Base-by-base conservation (phyloP, 2,888 invertebrate genomes). In the Parnassius apollo region DNA sequence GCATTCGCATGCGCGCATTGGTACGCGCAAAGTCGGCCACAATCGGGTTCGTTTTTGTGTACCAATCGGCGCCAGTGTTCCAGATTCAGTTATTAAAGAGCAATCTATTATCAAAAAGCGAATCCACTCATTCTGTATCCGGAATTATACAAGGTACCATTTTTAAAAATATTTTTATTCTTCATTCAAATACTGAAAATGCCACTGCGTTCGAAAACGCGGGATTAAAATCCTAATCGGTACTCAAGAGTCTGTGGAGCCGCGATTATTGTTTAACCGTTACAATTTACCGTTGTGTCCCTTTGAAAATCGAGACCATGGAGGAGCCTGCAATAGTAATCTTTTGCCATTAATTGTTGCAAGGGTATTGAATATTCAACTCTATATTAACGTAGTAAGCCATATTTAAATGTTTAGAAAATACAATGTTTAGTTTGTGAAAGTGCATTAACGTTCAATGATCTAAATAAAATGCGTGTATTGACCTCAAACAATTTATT, bases 271-370 rank as follows among this genome's bases (percentile, higher is more conserved):
- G 59, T 61, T 35, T 22, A 13, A 85, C 88, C 82, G 88, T 85
- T 87, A 86, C 76, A 71, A 74, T 77, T 74, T 76, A 82, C 88
- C 79, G 89, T 86, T 88, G 83, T 78, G 83, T 85, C 85, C 88
- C 86, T 86, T 88, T 73, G 81, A 74, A 76, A 83, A 85, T 85
- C 74, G 81, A 82, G 78, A 81, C 70, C 77, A 66, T 65, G 71
- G 68, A 71, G 68, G 64, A 68, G 62, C 63, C 63, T 69, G 72
- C 66, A 67, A 65, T 71, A 71, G 68, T 65, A 69, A 66, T 69
- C 68, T 65, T 22, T 69, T 65, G 68, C 71, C 65, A 69, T 61
- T 65, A 67, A 49, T 68, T 69, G 67, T 57, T 2, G 35, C 0
- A 11, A 11, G 22, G 35, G 25, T 22, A 46, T 55, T 22, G 25